Conservation (phyloP, 2,888 invertebrate species). For the Latheticus oryzae region DNA sequence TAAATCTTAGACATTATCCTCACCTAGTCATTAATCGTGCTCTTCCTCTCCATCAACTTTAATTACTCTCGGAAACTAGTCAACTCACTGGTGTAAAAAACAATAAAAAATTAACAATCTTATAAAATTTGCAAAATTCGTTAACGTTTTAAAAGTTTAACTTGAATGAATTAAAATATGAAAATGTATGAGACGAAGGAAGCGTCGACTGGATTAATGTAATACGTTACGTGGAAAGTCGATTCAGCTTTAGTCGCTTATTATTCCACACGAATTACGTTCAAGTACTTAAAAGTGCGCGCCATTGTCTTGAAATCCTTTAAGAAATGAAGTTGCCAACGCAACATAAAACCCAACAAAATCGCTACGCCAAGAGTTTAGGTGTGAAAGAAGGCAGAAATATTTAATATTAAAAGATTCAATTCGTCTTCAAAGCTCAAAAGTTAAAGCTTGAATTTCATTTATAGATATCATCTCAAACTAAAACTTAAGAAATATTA, state of each 20-base stretch:
- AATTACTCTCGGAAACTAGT: slow-evolving; percentile 17
- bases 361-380: too few relatives aligned
- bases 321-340: slow-evolving; percentile 5
- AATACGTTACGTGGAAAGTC: slow-evolving; percentile 25
- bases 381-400: too few relatives aligned
- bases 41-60: neutral
- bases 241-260: slow-evolving; percentile 24
- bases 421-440: too few relatives aligned
- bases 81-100: slow-evolving; percentile 10
- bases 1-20: slow-evolving; percentile 11
- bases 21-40: slow-evolving; percentile 5
- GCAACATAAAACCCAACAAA: slow-evolving; percentile 4
- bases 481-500: too few relatives aligned
- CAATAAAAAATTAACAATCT: slow-evolving; percentile 9
- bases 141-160: slow-evolving; percentile 24
- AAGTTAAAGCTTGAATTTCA: too few relatives aligned
- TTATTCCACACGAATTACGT: slow-evolving; percentile 21
- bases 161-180: slow-evolving; percentile 30
- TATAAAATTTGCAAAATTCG: slow-evolving; percentile 27
- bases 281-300: slow-evolving; percentile 24
- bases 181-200: slow-evolving; percentile 25
- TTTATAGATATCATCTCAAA: too few relatives aligned
- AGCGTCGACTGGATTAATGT: slow-evolving; percentile 23
- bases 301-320: slow-evolving; percentile 20
- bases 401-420: too few relatives aligned